Conservation (phyloP, 2,113 vertebrate species). For the Himantopus leucocephalus region DNA sequence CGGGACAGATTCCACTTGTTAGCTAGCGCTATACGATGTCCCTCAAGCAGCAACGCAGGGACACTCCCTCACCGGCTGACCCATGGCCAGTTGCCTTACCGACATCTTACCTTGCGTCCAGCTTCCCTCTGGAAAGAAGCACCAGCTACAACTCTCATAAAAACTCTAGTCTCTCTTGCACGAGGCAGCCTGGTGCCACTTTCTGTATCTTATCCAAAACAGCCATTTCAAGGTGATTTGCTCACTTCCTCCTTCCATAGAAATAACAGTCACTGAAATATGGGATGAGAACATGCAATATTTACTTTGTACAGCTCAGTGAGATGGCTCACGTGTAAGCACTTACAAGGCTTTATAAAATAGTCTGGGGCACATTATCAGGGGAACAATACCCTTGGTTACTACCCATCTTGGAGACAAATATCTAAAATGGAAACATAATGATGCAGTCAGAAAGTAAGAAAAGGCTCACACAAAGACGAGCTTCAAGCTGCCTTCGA, state of each 20-base stretch:
- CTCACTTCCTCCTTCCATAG: background rate
- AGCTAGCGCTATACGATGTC: fast-evolving
- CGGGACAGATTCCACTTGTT: background rate
- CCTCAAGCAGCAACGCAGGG: background rate
- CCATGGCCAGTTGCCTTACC: background rate
- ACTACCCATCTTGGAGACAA: background rate
- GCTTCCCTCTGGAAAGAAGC: background rate
- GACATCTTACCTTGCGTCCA: background rate
- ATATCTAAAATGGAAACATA: background rate
- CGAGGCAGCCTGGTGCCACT: background rate
- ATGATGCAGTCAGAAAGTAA: background rate
- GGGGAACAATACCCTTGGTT: background rate
- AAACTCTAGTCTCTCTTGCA: background rate
- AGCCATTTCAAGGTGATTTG: background rate
- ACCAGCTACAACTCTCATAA: background rate
- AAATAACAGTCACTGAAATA: background rate
- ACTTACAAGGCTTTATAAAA: background rate
- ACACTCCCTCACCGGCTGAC: background rate
- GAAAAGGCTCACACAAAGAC: conserved; percentile 7
- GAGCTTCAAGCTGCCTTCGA: conserved; percentile 37
- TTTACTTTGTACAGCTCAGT: background rate
- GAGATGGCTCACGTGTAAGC: background rate
- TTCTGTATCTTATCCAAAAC: background rate
- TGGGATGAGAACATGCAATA: background rate
- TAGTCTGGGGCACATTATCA: background rate